Conservation (phyloP, 2,797 vertebrate species). For the Serranus cabrilla region DNA sequence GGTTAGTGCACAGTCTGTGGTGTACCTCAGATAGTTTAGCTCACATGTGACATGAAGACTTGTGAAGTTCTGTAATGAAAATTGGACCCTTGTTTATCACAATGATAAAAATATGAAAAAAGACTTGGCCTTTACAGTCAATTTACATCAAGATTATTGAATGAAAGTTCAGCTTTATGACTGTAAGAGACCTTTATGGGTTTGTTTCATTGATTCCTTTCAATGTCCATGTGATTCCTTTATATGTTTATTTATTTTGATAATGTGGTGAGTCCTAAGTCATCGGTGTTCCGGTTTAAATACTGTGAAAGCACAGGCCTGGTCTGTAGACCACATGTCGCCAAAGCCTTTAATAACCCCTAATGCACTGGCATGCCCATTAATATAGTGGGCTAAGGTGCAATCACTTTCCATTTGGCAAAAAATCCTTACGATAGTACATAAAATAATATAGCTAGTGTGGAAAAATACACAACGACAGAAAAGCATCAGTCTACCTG, state of each 20-base stretch:
- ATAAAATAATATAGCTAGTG: constrained; percentile 7
- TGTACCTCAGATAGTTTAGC: constrained; percentile 12
- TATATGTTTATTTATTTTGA: neutral
- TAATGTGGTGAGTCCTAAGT: neutral
- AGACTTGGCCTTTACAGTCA: neutral
- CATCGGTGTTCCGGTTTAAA: constrained; percentile 3
- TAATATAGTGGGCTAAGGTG: constrained; percentile 21
- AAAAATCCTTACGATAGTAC: constrained; percentile 10
- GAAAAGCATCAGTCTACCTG: neutral
- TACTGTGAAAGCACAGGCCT: constrained; percentile 2
- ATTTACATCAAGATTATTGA: neutral
- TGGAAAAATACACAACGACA: constrained; percentile 11
- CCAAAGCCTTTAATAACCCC: neutral
- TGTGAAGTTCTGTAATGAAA: constrained; percentile 24
- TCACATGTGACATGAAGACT: neutral
- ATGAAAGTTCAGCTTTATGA: neutral
- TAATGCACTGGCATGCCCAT: constrained; percentile 1
- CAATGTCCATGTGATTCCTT: neutral
- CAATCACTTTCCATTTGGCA: constrained; percentile 38
- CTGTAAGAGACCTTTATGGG: neutral
- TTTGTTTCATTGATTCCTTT: constrained; percentile 1
- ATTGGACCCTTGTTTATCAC: constrained; percentile 11
- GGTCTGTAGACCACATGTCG: neutral
- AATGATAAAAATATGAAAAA: constrained; percentile 2
- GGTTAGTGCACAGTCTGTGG: neutral